Evolutionary conservation across 1,140 invertebrate genomes (phyloP).

Genomic region (Chironomus tepperi): DNA sequence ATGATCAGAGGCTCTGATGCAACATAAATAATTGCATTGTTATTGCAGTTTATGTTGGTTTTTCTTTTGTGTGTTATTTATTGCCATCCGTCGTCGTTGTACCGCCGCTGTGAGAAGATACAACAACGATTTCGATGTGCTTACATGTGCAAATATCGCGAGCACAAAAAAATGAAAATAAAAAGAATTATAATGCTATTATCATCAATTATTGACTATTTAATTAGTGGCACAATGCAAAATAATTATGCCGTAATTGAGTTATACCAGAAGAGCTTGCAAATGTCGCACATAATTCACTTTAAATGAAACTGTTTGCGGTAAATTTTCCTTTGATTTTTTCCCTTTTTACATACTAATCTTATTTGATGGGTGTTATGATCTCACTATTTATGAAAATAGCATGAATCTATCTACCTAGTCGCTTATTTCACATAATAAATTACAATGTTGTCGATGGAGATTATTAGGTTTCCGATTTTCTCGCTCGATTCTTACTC

Average conservation of each 20-base stretch:
- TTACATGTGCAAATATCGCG: slow-evolving; percentile 7
- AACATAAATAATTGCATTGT: slow-evolving; percentile 21
- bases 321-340: not conserved
- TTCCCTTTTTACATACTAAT: not conserved
- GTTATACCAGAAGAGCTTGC: not conserved
- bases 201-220: slow-evolving; percentile 23
- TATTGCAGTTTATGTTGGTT: not conserved
- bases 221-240: slow-evolving; percentile 21
- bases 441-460: too few species aligned
- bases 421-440: too few species aligned
- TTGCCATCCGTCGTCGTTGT: not conserved
- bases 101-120: not conserved
- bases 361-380: not conserved
- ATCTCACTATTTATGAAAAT: too few species aligned
- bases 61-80: not conserved
- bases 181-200: slow-evolving; percentile 21
- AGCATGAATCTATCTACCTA: too few species aligned
- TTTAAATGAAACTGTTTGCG: not conserved
- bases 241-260: slow-evolving; percentile 20
- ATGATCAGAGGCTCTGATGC: not conserved
- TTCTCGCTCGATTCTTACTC: too few species aligned
- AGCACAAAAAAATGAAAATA: not conserved
- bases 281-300: not conserved
- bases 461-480: too few species aligned
- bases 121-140: not conserved